A percentile compares a stretch with the other conserved stretches of the same genome.
These are phyloP conservation scores for Entomobrya proxima DNA, from an alignment of 2,888 invertebrate species.

Conservation along the genomic window DNA sequence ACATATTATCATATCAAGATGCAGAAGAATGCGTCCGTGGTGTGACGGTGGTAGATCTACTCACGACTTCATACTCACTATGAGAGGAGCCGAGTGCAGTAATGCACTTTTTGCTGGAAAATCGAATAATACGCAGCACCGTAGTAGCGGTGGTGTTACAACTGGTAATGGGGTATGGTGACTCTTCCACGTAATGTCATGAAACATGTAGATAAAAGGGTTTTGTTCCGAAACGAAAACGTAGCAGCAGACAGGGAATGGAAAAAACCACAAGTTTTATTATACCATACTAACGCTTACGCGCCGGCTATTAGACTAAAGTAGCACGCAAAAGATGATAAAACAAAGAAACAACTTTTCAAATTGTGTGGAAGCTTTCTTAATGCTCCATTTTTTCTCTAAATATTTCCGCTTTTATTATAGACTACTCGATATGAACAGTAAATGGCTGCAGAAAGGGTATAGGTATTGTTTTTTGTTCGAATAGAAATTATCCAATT, in stretches of 20 bases:
- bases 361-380: constrained; percentile 12
- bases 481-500: constrained; percentile 55
- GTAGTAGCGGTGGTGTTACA: not conserved
- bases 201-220: constrained; percentile 52
- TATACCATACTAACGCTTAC: constrained; percentile 43
- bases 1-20: constrained; percentile 54
- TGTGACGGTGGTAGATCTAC: constrained; percentile 2
- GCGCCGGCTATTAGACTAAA: constrained; percentile 27
- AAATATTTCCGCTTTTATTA: constrained; percentile 29
- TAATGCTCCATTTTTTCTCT: constrained; percentile 16
- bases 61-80: not conserved
- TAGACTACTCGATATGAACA: not conserved
- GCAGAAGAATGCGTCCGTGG: constrained; percentile 38
- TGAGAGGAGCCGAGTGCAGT: constrained; percentile 26
- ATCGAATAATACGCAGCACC: not conserved
- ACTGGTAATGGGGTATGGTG: not conserved
- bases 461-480: constrained; percentile 41
- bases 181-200: constrained; percentile 32
- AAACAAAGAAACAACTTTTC: constrained; percentile 34
- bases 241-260: not conserved
- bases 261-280: constrained; percentile 56
- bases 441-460: constrained; percentile 6
- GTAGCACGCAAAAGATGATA: constrained; percentile 45
- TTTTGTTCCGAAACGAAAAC: constrained; percentile 35
- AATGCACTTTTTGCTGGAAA: constrained; percentile 46